phyloP scores from a whole-genome alignment of 2,113 vertebrate species.

The Gasterosteus nipponicus region DNA sequence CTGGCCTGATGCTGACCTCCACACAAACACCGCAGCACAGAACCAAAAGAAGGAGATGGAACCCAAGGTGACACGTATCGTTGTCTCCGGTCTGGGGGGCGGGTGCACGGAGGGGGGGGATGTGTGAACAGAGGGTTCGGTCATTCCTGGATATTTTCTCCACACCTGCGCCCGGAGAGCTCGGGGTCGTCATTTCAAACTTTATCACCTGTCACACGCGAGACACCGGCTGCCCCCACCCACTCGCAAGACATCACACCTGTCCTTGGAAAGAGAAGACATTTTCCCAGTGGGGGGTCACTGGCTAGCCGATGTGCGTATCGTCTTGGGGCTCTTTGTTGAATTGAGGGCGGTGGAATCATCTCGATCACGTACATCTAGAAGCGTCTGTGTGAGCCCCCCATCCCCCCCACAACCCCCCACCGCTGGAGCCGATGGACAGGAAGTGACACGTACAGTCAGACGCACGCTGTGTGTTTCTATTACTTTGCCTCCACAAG shows the following conservation, averaged over 20 bases:
- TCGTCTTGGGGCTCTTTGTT: conserved; percentile 34
- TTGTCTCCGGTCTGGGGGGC: conserved; percentile 14
- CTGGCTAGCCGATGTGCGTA: conserved; percentile 32
- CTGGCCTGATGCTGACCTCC: conserved; percentile 3
- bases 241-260: conserved; percentile 28
- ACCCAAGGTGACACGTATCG: conserved; percentile 58
- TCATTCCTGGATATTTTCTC: conserved; percentile 67
- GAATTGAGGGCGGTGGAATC: conserved; percentile 27
- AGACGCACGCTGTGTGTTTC: not conserved
- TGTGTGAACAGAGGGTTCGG: conserved; percentile 64
- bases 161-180: conserved; percentile 60
- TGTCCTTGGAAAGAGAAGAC: conserved; percentile 47
- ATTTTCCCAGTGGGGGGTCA: conserved; percentile 34
- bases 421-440: not conserved
- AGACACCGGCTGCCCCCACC: conserved; percentile 48
- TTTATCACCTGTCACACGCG: conserved; percentile 74
- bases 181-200: conserved; percentile 66
- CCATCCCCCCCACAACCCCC: too few relatives aligned
- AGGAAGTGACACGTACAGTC: not conserved
- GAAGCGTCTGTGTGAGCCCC: not conserved
- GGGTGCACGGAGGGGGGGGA: conserved; percentile 56
- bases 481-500: not conserved
- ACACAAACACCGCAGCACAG: not conserved
- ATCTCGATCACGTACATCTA: conserved; percentile 14
- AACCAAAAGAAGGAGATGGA: not conserved